These are phyloP conservation scores for Macrotrachela quadricornifera DNA, from an alignment of 1,140 invertebrate genomes.

Conservation along the genomic window DNA sequence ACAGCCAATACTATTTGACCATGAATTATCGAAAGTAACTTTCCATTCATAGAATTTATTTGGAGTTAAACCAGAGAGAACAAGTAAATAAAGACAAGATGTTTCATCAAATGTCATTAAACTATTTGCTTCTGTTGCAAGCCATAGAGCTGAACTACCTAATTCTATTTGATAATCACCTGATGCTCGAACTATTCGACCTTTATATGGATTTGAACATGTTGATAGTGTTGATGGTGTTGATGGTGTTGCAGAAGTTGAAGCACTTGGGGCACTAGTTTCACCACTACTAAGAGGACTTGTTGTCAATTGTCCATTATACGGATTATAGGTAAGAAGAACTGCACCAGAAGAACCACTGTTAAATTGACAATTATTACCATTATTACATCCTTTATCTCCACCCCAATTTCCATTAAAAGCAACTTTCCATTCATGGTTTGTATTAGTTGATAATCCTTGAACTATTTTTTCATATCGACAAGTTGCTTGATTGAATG, in stretches of 20 bases:
- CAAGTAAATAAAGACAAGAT: neutral
- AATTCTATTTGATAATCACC: slow-evolving; percentile 4
- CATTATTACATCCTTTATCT: slow-evolving; percentile 6
- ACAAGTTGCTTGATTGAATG: neutral
- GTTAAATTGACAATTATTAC: slow-evolving; percentile 3
- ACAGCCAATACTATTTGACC: neutral
- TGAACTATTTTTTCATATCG: neutral
- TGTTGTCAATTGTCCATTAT: neutral
- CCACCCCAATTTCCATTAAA: slow-evolving; percentile 1
- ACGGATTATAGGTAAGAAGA: neutral
- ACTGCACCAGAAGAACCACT: neutral
- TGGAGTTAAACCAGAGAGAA: slow-evolving; percentile 2
- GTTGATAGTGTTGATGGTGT: neutral
- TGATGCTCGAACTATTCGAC: neutral
- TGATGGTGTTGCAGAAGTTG: neutral
- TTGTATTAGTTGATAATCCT: neutral
- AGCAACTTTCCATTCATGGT: slow-evolving; percentile 2
- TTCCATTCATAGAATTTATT: slow-evolving; percentile 7
- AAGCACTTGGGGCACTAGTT: neutral
- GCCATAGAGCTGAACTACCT: neutral
- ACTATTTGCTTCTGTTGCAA: slow-evolving; percentile 1
- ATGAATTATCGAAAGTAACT: slow-evolving; percentile 5
- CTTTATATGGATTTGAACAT: too few relatives aligned
- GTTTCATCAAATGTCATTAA: slow-evolving; percentile 5
- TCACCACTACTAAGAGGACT: neutral